Evolutionary conservation across 2,888 invertebrate genomes (phyloP), one percentile per base, ranked within the genome.

Genomic region (Hirudinaria manillensis): DNA sequence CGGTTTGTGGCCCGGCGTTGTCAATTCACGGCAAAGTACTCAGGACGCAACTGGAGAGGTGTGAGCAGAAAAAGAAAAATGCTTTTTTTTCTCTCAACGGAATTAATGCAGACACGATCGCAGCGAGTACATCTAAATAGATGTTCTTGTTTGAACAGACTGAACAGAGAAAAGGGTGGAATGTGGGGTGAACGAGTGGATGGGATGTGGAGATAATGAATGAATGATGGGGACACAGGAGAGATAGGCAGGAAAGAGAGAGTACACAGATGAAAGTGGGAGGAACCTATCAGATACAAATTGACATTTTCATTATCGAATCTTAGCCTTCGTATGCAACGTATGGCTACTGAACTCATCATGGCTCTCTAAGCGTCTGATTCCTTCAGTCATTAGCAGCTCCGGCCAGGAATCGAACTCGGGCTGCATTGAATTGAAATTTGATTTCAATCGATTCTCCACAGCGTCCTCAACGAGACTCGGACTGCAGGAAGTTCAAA

Each of bases 301-400:
- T 68, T 68, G 68, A 68, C 68, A 68, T 68, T 68, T 68, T 68
- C 68, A 68, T 68, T 68, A 68, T 68, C 68, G 68, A 29, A 68
- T 34, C 68, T 68, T 68, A 68, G n/a, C 29, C 36, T 3, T 32
- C 45, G 45, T n/a, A 45, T 45, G 45, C 38, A 38, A 38, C 38
- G 38, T 16, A 61, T 61, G 61, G 61, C 29, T 16, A 61, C 61
- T 10, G 45, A 45, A 16, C 45, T 45, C 45, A 16, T 7, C 6
- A 3, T 45, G 45, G 13, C 61, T 61, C 61, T 24, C 61, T 61
- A 24, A 61, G 13, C 61, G 27, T 10, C 61, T 19, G 27, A 2
- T 29, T 61, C 19, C 24, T 3, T 61, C 61, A 61, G 24, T 61
- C 61, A 61, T 61, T 61, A 45, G 45, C 45, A 45, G 45, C 45